A percentile compares a stretch with the other conserved stretches of the same genome.
Evolutionary conservation across 2,113 vertebrate genomes (phyloP).

Genomic region (Gulo gulo): DNA sequence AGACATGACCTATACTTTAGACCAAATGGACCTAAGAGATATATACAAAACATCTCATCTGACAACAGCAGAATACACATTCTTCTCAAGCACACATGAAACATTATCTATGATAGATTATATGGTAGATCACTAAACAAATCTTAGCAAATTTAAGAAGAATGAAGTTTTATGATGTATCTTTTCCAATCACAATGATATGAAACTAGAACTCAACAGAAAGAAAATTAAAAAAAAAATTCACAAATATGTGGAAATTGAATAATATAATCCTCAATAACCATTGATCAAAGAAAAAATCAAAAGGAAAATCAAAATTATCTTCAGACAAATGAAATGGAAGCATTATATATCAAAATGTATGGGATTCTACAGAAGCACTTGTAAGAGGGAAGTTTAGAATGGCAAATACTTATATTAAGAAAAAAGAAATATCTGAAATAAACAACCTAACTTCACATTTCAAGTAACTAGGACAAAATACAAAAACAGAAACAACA

Average conservation of each 20-base stretch:
- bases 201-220: background rate
- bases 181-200: background rate
- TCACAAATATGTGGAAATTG: background rate
- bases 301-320: background rate
- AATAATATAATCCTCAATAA: background rate
- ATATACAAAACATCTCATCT: background rate
- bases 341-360: background rate
- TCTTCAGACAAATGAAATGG: background rate
- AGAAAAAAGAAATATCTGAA: background rate
- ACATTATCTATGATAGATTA: background rate
- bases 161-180: background rate
- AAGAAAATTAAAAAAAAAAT: background rate
- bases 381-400: background rate
- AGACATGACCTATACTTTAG: background rate
- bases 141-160: background rate
- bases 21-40: background rate
- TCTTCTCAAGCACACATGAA: background rate
- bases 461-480: background rate
- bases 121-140: background rate
- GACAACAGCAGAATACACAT: background rate
- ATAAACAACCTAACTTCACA: background rate
- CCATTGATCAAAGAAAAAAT: background rate
- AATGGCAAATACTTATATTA: background rate
- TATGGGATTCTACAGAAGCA: background rate
- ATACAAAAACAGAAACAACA: background rate